A percentile compares a stretch with the other conserved stretches of the same genome.
Conservation (phyloP, 2,888 invertebrate species). For the Teleiodes luculella region DNA sequence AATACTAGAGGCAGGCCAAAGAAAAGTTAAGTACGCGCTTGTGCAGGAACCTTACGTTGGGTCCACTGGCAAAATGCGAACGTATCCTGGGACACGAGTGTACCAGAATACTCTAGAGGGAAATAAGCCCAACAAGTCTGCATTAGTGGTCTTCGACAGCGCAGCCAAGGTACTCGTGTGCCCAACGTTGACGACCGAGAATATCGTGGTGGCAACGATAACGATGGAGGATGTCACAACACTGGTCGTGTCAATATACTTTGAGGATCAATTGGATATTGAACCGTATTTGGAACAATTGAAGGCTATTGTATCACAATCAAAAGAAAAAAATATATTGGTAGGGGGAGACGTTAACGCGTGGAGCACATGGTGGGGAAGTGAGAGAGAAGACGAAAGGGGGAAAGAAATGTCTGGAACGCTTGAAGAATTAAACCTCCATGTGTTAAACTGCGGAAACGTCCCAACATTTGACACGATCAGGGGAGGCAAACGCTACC, state of each 20-base stretch:
- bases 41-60: constrained; percentile 22
- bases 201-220: constrained; percentile 1
- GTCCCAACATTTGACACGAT: constrained; percentile 18
- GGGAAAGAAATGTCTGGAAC: constrained; percentile 15
- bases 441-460: constrained; percentile 12
- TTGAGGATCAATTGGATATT: background rate
- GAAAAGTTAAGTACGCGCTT: constrained; percentile 11
- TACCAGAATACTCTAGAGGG: background rate
- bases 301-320: background rate
- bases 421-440: constrained; percentile 10
- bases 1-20: constrained; percentile 5
- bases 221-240: background rate
- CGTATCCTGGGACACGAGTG: constrained; percentile 6
- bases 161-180: background rate
- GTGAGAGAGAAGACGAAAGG: constrained; percentile 15
- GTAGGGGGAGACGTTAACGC: background rate
- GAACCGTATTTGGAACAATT: background rate
- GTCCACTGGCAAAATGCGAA: background rate
- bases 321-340: background rate
- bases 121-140: constrained; percentile 6
- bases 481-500: background rate
- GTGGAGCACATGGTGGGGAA: constrained; percentile 23
- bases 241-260: background rate
- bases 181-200: constrained; percentile 6
- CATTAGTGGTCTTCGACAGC: constrained; percentile 11